Conservation (phyloP, 2,113 vertebrate species). For the Gasterosteus aculeatus region DNA sequence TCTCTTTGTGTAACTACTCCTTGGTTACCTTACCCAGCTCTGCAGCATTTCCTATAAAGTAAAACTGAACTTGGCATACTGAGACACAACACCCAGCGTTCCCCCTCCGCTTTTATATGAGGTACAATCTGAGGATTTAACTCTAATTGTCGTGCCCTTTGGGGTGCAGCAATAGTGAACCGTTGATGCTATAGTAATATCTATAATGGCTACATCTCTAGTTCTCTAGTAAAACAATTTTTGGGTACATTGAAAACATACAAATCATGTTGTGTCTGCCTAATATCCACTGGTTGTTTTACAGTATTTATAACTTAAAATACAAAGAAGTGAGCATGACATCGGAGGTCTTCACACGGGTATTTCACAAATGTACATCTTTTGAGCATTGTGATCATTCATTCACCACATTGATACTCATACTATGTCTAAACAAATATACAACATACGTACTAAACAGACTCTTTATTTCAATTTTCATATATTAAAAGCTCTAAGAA, state of each 20-base stretch:
- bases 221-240: slow-evolving; percentile 25
- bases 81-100: slow-evolving; percentile 22
- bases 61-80: slow-evolving; percentile 36
- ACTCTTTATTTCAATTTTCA: slow-evolving; percentile 69
- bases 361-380: slow-evolving; percentile 74
- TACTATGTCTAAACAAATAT: slow-evolving; percentile 71
- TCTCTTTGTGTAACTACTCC: slow-evolving; percentile 27
- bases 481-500: slow-evolving; percentile 81
- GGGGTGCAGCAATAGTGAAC: slow-evolving; percentile 44
- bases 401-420: slow-evolving; percentile 58
- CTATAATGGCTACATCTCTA: slow-evolving; percentile 64
- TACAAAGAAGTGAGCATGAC: slow-evolving; percentile 50
- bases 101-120: slow-evolving; percentile 5
- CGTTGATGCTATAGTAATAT: slow-evolving; percentile 34
- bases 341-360: slow-evolving; percentile 67
- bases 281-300: slow-evolving; percentile 31
- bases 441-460: slow-evolving; percentile 72
- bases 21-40: slow-evolving; percentile 19
- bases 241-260: slow-evolving; percentile 26
- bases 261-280: slow-evolving; percentile 32
- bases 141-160: slow-evolving; percentile 36
- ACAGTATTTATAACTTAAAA: slow-evolving; percentile 37
- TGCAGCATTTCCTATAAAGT: slow-evolving; percentile 53
- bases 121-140: slow-evolving; percentile 58
- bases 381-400: slow-evolving; percentile 66